A percentile compares a stretch with the other conserved stretches of the same genome.
Evolutionary conservation across 2,797 vertebrate species (phyloP).

Genomic region (Periparus ater): DNA sequence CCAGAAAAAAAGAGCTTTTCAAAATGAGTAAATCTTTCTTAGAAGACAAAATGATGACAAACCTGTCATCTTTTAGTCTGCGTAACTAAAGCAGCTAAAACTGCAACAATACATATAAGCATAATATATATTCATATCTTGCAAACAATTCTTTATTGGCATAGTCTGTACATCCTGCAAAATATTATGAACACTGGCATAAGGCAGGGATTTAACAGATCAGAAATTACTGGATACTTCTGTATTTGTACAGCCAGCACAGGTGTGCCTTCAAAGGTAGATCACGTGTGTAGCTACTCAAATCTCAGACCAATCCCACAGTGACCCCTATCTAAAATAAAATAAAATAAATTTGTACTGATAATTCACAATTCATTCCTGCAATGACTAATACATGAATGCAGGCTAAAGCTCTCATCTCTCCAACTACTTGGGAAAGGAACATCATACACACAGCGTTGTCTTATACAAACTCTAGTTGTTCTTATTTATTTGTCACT

Average conservation of each 20-base stretch:
- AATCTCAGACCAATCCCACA: background rate
- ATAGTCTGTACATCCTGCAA: background rate
- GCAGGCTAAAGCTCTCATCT: conserved; percentile 41
- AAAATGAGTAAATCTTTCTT: background rate
- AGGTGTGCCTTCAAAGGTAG: background rate
- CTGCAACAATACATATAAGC: background rate
- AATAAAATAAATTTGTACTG: background rate
- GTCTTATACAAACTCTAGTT: background rate
- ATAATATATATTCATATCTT: background rate
- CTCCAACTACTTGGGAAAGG: conserved; percentile 18
- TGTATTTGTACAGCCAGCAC: background rate
- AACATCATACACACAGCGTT: background rate
- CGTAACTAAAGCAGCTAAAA: background rate
- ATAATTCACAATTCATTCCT: background rate
- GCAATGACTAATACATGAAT: conserved; percentile 26
- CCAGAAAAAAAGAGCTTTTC: background rate
- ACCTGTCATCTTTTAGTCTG: background rate
- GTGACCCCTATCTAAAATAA: conserved; percentile 44
- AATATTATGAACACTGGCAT: background rate
- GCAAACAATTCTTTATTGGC: background rate
- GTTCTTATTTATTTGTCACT: background rate
- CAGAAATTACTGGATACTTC: background rate
- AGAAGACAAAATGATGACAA: background rate
- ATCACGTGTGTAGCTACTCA: background rate
- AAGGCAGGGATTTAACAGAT: background rate